Evolutionary conservation across 2,888 invertebrate genomes (phyloP).

Genomic region (Chrysodeixis includens): DNA sequence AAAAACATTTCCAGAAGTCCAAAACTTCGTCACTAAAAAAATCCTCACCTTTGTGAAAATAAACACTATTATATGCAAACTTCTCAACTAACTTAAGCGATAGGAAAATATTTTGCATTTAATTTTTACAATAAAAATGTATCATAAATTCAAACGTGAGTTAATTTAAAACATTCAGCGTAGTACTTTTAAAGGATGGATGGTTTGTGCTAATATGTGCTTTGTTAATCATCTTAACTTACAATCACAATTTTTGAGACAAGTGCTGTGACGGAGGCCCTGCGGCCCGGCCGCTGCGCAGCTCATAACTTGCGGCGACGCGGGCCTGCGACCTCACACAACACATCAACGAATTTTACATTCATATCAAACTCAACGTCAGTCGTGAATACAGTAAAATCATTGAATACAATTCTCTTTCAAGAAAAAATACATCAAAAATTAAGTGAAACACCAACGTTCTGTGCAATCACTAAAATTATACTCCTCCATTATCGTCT

Average conservation of each 20-base stretch:
- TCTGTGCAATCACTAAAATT: slow-evolving; percentile 87
- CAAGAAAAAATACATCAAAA: slow-evolving; percentile 87
- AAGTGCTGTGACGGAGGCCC: slow-evolving; percentile 55
- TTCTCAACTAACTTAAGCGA: slow-evolving; percentile 87
- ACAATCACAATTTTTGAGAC: slow-evolving; percentile 82
- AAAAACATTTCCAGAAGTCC: slow-evolving; percentile 77
- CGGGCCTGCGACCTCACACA: slow-evolving; percentile 50
- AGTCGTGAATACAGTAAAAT: slow-evolving; percentile 83
- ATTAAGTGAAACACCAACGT: slow-evolving; percentile 88
- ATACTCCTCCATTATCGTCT: slow-evolving; percentile 71
- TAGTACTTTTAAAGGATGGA: slow-evolving; percentile 87
- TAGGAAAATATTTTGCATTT: slow-evolving; percentile 84
- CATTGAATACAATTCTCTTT: slow-evolving; percentile 81
- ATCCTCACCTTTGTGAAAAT: slow-evolving; percentile 81
- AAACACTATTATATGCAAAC: slow-evolving; percentile 87
- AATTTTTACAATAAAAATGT: slow-evolving; percentile 88
- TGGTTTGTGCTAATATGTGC: slow-evolving; percentile 89
- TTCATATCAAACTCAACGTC: slow-evolving; percentile 81
- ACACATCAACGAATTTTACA: slow-evolving; percentile 73
- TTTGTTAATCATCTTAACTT: slow-evolving; percentile 83
- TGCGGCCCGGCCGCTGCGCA: slow-evolving; percentile 33
- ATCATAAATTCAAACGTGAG: slow-evolving; percentile 89
- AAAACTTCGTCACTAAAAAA: slow-evolving; percentile 78
- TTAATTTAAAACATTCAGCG: slow-evolving; percentile 86
- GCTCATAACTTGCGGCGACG: slow-evolving; percentile 40